phyloP scores from a whole-genome alignment of 1,140 invertebrate species.

The Drosophila triauraria region DNA sequence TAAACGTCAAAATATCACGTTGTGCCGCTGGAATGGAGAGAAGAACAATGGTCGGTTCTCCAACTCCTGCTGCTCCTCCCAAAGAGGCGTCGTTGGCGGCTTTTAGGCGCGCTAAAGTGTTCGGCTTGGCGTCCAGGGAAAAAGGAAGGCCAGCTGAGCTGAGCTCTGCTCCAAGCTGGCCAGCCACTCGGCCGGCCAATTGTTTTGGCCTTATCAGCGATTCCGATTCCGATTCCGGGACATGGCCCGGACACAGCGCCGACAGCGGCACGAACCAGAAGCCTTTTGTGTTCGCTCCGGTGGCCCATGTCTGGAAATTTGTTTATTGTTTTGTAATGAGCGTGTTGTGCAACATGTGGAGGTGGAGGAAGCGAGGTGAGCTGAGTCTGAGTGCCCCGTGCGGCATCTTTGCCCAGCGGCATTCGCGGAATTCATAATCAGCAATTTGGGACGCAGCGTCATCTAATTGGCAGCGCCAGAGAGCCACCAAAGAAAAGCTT shows the following conservation, averaged over 20 bases:
- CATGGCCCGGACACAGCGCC: constrained; percentile 73
- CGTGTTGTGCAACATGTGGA: constrained; percentile 48
- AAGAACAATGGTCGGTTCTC: constrained; percentile 65
- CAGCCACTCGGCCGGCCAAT: constrained; percentile 59
- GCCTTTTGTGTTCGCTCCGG: constrained; percentile 54
- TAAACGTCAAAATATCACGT: constrained; percentile 83
- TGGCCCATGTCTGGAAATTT: constrained; percentile 78
- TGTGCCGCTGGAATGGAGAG: constrained; percentile 54
- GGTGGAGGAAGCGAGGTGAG: neutral
- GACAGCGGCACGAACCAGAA: constrained; percentile 77
- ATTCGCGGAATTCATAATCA: constrained; percentile 80
- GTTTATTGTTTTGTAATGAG: constrained; percentile 84
- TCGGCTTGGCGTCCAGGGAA: constrained; percentile 68
- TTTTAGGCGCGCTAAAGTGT: constrained; percentile 81
- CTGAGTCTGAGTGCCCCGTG: constrained; percentile 24
- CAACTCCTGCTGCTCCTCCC: constrained; percentile 18
- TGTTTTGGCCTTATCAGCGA: constrained; percentile 82
- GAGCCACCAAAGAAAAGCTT: neutral
- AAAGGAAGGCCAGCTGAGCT: constrained; percentile 26
- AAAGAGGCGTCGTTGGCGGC: constrained; percentile 75
- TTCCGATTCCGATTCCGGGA: constrained; percentile 68
- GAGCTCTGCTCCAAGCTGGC: constrained; percentile 7
- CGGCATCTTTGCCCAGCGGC: constrained; percentile 70
- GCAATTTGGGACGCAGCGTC: constrained; percentile 69
- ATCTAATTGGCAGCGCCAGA: constrained; percentile 68